phyloP scores from a whole-genome alignment of 2,888 invertebrate genomes.

The Drosophila infuscata region DNA sequence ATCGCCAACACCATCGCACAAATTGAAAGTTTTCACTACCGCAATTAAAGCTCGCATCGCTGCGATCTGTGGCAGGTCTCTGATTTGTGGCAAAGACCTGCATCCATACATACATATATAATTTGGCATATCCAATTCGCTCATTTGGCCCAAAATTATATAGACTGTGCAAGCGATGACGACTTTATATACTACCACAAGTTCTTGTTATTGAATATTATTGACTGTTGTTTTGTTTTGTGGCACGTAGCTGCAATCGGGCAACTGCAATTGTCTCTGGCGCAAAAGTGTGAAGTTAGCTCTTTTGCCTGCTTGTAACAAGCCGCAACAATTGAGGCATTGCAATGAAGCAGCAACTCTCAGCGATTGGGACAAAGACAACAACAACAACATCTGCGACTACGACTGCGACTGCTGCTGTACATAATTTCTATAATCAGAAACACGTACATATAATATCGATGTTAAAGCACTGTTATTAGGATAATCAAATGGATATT shows the following conservation, averaged over 20 bases:
- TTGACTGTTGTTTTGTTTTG: conserved; percentile 4
- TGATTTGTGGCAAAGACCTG: conserved; percentile 58
- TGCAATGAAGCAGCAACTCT: conserved; percentile 28
- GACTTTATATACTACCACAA: conserved; percentile 59
- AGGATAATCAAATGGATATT: conserved; percentile 85
- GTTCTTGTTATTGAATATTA: conserved; percentile 26
- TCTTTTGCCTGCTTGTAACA: conserved; percentile 38
- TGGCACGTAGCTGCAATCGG: conserved; percentile 58
- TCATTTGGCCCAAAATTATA: conserved; percentile 77
- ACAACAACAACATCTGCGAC: conserved; percentile 9
- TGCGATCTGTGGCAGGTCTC: conserved; percentile 21
- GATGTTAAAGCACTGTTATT: conserved; percentile 85
- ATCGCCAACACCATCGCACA: conserved; percentile 73
- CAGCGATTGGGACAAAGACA: conserved; percentile 6
- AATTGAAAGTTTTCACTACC: conserved; percentile 67
- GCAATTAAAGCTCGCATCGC: conserved; percentile 66
- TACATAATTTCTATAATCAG: conserved; percentile 85
- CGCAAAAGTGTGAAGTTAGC: conserved; percentile 79
- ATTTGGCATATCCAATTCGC: conserved; percentile 75
- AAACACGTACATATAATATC: conserved; percentile 85
- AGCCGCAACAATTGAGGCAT: conserved; percentile 66
- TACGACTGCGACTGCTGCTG: conserved; percentile 34
- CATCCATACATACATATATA: conserved; percentile 33
- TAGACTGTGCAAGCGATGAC: conserved; percentile 56
- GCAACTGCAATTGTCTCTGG: conserved; percentile 48